Evolutionary conservation across 2,797 vertebrate species (phyloP).

Genomic region (Syngnathus rostellatus): DNA sequence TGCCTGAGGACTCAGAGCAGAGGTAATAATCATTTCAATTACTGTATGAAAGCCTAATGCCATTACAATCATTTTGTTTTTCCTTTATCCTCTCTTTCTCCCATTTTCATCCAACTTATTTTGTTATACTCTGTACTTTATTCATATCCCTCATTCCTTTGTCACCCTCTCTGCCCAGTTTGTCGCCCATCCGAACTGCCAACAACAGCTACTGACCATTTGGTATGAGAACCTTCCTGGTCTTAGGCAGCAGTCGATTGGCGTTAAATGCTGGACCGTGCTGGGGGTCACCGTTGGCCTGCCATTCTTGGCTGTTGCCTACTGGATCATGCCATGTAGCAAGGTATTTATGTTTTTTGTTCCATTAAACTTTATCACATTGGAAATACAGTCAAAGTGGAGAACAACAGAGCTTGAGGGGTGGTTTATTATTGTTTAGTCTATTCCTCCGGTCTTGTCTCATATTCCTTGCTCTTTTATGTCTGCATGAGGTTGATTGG

Average conservation of each 20-base stretch:
- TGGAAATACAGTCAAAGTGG: not conserved
- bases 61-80: no score
- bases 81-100: not conserved
- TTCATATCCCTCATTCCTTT: slow-evolving; percentile 2
- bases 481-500: not conserved
- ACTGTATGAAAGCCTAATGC: no score
- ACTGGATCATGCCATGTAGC: slow-evolving; percentile 95
- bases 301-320: slow-evolving; percentile 90
- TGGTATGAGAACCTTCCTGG: slow-evolving; percentile 97
- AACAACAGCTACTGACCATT: slow-evolving; percentile 94
- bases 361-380: not conserved
- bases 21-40: no score
- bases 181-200: slow-evolving; percentile 96
- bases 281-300: slow-evolving; percentile 88
- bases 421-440: not conserved
- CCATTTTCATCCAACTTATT: not conserved
- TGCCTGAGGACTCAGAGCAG: no score
- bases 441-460: not conserved
- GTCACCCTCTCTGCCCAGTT: slow-evolving; percentile 68
- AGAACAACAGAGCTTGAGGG: not conserved
- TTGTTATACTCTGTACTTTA: not conserved
- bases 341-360: slow-evolving; percentile 70
- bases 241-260: slow-evolving; percentile 89
- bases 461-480: not conserved
- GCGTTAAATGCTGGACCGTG: slow-evolving; percentile 91